Evolutionary conservation across 2,888 invertebrate genomes (phyloP), one percentile per base, ranked within the genome.

Genomic region (Lamellibrachia columna): DNA sequence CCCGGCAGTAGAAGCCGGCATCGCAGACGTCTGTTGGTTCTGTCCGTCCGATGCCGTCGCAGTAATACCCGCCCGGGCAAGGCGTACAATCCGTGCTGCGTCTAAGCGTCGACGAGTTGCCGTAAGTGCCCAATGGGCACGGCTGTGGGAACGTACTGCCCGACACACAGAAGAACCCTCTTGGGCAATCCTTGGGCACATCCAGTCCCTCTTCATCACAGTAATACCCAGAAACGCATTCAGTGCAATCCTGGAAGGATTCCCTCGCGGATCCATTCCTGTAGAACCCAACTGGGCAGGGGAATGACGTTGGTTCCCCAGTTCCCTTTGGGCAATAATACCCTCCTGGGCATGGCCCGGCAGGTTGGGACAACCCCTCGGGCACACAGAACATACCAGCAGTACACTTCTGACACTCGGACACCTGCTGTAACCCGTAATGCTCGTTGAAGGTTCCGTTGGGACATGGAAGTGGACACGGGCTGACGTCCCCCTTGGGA

Each of bases 21-120:
- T 94, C 94, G 90, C 94, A 94, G 2, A 95, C 94, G 92, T 95
- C 96, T 52, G 96, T 95, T 0, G 96, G 96, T 90, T 93, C 94
- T 22, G 96, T 96, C 8, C 95, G 93, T 4, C 91, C 91, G 22
- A 96, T 95, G 9, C 96, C 96, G 94, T 96, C 96, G 94, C 96
- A 96, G 94, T 96, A 96, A 91, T 95, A 95, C 7, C 96, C 96
- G 52, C 96, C 96, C 9, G 96, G 96, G 91, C 96, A 96, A 0
- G 96, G 96, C 15, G 96, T 95, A 93, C 96, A 96, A 93, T 96
- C 96, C n/a, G 95, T 95, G 92, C 95, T 95, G 75, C 95, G 93
- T 53, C 95, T 91, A 22, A 94, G 91, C 8, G 91, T 92, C 4
- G 96, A 95, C 7, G 95, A 95, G 94, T 96, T 96, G 93, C 95